Percentiles rank a stretch among this genome's conserved stretches.
These are phyloP conservation scores for Papilio polyxenes DNA, from an alignment of 1,140 invertebrate species.

Conservation along the genomic window DNA sequence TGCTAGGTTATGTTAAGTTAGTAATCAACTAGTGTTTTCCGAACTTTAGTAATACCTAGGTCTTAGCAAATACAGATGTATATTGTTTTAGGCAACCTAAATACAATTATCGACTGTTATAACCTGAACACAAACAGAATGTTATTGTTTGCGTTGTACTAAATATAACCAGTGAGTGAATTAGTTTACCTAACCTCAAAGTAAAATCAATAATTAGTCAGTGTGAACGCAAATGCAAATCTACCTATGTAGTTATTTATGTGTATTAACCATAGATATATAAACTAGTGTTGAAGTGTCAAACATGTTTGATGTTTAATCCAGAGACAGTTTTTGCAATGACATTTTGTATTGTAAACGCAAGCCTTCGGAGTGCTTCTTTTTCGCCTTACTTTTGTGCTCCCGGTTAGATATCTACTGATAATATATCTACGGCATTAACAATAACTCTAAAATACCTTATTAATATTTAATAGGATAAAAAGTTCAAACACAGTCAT, in stretches of 20 bases:
- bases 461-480: too few species aligned
- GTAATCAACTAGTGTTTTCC: neutral
- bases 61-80: neutral
- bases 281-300: too few species aligned
- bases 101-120: conserved; percentile 16
- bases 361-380: too few species aligned
- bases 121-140: conserved; percentile 5
- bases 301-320: too few species aligned
- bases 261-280: too few species aligned
- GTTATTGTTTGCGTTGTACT: conserved; percentile 5
- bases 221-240: neutral
- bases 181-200: conserved; percentile 12
- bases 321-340: too few species aligned
- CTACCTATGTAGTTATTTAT: neutral
- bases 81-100: conserved; percentile 18
- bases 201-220: conserved; percentile 1
- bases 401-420: too few species aligned
- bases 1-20: neutral
- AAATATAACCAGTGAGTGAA: neutral
- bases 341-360: too few species aligned
- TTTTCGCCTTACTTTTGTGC: too few species aligned
- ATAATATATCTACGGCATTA: too few species aligned
- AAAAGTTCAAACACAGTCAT: too few species aligned
- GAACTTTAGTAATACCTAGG: neutral
- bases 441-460: too few species aligned